Percentiles rank a stretch among this genome's conserved stretches.
These are phyloP conservation scores for Entomobrya multifasciata DNA, from an alignment of 2,888 invertebrate genomes.

Conservation along the genomic window DNA sequence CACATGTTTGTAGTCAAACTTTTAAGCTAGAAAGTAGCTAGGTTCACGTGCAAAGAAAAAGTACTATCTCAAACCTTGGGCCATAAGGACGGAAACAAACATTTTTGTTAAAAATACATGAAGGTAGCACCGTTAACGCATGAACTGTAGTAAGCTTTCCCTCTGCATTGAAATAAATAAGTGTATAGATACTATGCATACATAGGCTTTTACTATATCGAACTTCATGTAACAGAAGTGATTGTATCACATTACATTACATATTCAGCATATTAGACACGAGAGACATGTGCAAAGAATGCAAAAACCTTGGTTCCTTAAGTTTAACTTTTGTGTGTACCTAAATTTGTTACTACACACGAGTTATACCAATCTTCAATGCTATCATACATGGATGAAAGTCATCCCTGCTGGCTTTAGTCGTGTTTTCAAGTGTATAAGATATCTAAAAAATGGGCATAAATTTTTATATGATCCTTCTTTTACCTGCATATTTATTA, in stretches of 20 bases:
- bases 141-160: no score
- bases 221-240: constrained; percentile 55
- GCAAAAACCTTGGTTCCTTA: constrained; percentile 59
- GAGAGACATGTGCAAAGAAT: constrained; percentile 68
- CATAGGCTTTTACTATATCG: constrained; percentile 22
- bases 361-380: not conserved
- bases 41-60: no score
- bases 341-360: not conserved
- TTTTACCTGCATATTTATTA: constrained; percentile 26
- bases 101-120: constrained; percentile 50
- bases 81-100: constrained; percentile 10
- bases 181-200: no score
- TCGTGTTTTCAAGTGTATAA: not conserved
- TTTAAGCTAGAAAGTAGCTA: no score
- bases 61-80: not conserved
- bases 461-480: constrained; percentile 12
- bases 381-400: not conserved
- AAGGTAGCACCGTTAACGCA: not conserved
- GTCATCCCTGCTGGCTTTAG: constrained; percentile 35
- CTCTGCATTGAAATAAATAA: no score
- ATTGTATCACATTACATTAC: constrained; percentile 69
- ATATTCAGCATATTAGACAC: constrained; percentile 69
- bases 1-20: not conserved
- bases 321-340: constrained; percentile 34
- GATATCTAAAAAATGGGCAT: not conserved